Base-by-base conservation (phyloP, 1,140 invertebrate species). In the Calephelis virginiensis region DNA sequence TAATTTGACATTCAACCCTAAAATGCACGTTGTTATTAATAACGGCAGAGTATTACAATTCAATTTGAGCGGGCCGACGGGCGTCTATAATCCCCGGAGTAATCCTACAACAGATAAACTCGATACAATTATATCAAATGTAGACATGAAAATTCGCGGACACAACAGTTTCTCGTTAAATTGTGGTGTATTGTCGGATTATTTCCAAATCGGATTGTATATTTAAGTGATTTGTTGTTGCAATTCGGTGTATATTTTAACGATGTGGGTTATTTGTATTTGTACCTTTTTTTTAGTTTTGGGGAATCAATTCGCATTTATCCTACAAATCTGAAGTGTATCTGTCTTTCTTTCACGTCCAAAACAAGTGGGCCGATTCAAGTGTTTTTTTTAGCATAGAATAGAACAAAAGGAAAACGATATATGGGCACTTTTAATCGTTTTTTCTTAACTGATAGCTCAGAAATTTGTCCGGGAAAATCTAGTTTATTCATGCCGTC, bases 11-110 rank as follows among this genome's bases (percentile, higher is more conserved):
- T 62, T n/a, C 80, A 87, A 70, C 81, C 85, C 85, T 87, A 79
- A 60, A 64, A 49, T 50, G 53, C 64, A 64, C 72, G 72, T 65
- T 78, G 82, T 82, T 86, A 86, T 87, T 89, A 89, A 86, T 86
- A 89, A 85, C 80, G 80, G 80, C 75, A 73, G 76, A 75, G 80
- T 86, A 87, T 89, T 87, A 89, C 86, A 89, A 89, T 86, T 87
- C 86, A 89, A 89, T 89, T 89, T 89, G 83, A 83, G 67, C 81
- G 77, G 73, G 61, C 72, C 76, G 77, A 62, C 75, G 75, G 76
- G 72, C 78, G 76, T 68, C 70, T 71, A 76, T 85, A 86, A 85
- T 82, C 82, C 75, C 64, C 70, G 68, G 49, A 70, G 75, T 89
- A 89, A 89, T 89, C 86, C 83, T 70, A 63, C 73, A 76, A 74